Evolutionary conservation across 2,797 vertebrate species (phyloP).

Genomic region (Loriculus beryllinus): DNA sequence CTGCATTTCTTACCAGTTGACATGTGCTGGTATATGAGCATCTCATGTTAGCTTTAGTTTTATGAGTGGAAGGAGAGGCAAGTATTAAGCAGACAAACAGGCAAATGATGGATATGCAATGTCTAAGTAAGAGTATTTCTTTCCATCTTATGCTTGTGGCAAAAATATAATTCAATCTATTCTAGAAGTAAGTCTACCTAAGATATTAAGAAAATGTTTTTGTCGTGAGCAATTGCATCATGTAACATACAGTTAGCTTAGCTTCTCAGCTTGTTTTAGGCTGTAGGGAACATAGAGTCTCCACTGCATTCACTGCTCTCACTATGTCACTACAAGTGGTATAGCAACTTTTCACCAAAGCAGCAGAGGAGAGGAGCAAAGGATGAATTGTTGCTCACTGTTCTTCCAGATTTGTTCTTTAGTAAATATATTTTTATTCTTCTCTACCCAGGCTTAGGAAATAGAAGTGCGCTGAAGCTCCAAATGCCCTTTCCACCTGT

Average conservation of each 20-base stretch:
- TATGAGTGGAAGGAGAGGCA: neutral
- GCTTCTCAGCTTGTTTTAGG: neutral
- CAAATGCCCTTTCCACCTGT: neutral
- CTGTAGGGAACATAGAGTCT: neutral
- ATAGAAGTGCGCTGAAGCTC: neutral
- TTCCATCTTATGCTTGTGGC: neutral
- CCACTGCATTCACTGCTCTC: neutral
- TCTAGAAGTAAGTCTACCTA: neutral
- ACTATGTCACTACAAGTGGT: neutral
- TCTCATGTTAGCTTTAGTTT: neutral
- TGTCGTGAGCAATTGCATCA: neutral
- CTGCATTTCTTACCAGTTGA: neutral
- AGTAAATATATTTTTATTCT: neutral
- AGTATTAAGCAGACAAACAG: neutral
- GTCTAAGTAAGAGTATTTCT: neutral
- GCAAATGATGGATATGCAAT: neutral
- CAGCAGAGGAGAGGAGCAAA: neutral
- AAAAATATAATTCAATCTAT: neutral
- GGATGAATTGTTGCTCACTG: neutral
- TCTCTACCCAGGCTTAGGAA: neutral
- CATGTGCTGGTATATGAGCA: neutral
- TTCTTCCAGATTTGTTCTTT: neutral
- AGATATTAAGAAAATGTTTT: neutral
- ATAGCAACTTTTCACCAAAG: neutral
- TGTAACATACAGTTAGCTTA: neutral